Evolutionary conservation across 2,113 vertebrate genomes (phyloP).

Genomic region (Spermophilus dauricus): DNA sequence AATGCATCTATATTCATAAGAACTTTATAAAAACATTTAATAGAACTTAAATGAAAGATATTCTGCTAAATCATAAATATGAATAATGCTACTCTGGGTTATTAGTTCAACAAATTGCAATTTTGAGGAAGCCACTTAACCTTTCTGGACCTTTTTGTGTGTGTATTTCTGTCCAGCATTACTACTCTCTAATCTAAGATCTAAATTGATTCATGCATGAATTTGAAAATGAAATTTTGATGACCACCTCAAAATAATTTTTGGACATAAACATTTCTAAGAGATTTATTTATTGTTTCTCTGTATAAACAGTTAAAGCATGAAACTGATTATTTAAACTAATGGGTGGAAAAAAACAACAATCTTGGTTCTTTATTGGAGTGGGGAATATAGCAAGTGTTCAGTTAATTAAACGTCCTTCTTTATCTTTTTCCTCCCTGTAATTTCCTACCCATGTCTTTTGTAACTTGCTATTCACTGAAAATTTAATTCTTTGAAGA

Average conservation of each 20-base stretch:
- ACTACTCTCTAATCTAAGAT: not conserved
- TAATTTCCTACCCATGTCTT: not conserved
- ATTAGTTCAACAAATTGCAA: not conserved
- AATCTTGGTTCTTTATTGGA: not conserved
- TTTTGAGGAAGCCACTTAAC: slow-evolving; percentile 10
- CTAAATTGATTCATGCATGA: not conserved
- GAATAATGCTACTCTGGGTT: not conserved
- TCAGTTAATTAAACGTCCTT: not conserved
- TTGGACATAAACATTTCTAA: slow-evolving; percentile 10
- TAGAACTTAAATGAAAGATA: slow-evolving; percentile 20
- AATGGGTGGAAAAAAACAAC: not conserved
- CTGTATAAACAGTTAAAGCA: not conserved
- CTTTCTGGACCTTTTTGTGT: not conserved
- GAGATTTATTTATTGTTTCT: slow-evolving; percentile 28
- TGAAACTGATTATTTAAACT: not conserved
- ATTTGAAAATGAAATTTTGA: slow-evolving; percentile 45
- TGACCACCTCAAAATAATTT: slow-evolving; percentile 25
- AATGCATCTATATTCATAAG: slow-evolving; percentile 20
- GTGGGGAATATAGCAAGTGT: not conserved
- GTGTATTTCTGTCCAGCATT: not conserved
- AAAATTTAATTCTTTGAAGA: not conserved
- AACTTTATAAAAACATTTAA: slow-evolving; percentile 31
- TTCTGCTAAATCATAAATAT: not conserved
- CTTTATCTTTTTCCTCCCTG: not conserved
- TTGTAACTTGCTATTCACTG: not conserved